Evolutionary conservation across 2,888 invertebrate species (phyloP).

Genomic region (Polietes domitor): DNA sequence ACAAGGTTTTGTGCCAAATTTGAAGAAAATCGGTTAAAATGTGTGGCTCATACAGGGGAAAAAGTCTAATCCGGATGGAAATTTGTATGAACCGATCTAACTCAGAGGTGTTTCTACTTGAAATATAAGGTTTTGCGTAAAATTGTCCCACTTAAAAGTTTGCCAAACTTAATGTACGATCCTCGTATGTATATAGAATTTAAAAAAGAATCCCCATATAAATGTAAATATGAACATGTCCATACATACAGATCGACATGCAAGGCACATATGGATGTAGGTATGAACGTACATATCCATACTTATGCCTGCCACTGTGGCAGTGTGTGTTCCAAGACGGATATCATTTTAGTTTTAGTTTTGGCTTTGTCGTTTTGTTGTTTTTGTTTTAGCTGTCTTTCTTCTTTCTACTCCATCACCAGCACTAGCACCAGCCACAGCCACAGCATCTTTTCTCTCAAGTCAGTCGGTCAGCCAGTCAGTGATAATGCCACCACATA

Average conservation of each 20-base stretch:
- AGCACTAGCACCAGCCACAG: slow-evolving; percentile 42
- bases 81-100: too few species aligned
- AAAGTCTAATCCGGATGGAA: too few species aligned
- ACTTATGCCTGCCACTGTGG: neutral
- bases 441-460: neutral
- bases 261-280: neutral
- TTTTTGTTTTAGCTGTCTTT: neutral
- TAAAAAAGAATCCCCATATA: neutral
- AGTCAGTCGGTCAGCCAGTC: slow-evolving; percentile 24
- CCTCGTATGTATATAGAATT: neutral
- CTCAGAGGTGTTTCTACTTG: too few species aligned
- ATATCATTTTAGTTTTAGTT: slow-evolving; percentile 8
- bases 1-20: too few species aligned
- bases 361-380: too few species aligned
- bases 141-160: too few species aligned
- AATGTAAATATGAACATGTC: neutral
- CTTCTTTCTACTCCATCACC: slow-evolving; percentile 48
- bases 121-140: too few species aligned
- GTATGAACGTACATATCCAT: neutral
- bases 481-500: slow-evolving; percentile 62
- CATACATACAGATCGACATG: neutral
- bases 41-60: too few species aligned
- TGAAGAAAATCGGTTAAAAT: too few species aligned
- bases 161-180: too few species aligned
- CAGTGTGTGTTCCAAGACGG: neutral